These are phyloP conservation scores for Craniophora ligustri DNA, from an alignment of 2,888 invertebrate genomes.

Conservation along the genomic window DNA sequence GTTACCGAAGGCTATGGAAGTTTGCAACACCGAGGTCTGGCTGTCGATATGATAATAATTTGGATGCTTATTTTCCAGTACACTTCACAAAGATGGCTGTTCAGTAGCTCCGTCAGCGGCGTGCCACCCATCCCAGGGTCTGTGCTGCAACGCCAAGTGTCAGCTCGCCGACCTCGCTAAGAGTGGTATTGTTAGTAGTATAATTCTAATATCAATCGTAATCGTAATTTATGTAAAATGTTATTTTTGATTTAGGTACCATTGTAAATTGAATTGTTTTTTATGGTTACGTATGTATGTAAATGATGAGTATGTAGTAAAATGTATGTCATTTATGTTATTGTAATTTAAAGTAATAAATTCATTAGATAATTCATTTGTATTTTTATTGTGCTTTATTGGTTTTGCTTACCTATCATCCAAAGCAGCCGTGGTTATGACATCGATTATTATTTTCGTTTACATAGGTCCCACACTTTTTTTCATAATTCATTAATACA, in stretches of 20 bases:
- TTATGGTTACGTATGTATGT: neutral
- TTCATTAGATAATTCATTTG: slow-evolving; percentile 11
- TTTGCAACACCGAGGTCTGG: too few relatives aligned
- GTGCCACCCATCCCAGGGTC: slow-evolving; percentile 87
- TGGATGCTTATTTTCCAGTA: slow-evolving; percentile 54
- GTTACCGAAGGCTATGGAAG: too few relatives aligned
- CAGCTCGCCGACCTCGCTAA: slow-evolving; percentile 70
- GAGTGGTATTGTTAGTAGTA: slow-evolving; percentile 79
- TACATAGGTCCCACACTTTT: too few relatives aligned
- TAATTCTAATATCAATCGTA: slow-evolving; percentile 34
- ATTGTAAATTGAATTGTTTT: slow-evolving; percentile 9
- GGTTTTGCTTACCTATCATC: too few relatives aligned
- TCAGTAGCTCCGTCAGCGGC: slow-evolving; percentile 77
- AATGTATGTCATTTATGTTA: too few relatives aligned
- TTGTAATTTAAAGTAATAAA: slow-evolving; percentile 30
- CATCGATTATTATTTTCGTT: too few relatives aligned
- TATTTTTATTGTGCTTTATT: slow-evolving; percentile 33
- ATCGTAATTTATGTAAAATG: slow-evolving; percentile 25
- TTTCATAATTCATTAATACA: too few relatives aligned
- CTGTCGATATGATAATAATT: neutral
- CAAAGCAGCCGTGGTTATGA: too few relatives aligned
- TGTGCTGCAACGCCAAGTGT: slow-evolving; percentile 83
- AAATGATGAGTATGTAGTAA: neutral
- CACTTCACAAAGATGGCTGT: slow-evolving; percentile 80
- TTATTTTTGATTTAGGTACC: slow-evolving; percentile 23